Evolutionary conservation across 2,888 invertebrate genomes (phyloP).

Genomic region (Cosmia trapezina): DNA sequence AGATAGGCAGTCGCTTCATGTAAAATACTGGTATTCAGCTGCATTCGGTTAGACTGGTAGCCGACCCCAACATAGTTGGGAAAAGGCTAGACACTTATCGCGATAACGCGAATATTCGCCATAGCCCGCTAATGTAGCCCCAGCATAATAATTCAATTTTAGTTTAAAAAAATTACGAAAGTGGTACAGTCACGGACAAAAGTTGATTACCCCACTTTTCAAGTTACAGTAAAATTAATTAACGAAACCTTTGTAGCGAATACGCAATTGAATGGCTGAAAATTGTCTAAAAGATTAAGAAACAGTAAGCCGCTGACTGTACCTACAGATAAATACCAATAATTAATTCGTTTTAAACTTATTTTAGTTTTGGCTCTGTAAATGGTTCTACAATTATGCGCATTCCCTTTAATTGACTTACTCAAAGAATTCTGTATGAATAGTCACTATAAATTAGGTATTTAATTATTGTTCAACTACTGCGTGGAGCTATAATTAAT

Average conservation of each 20-base stretch:
- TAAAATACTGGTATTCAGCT: too few relatives aligned
- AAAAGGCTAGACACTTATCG: too few relatives aligned
- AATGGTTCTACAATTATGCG: not conserved
- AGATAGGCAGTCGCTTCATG: too few relatives aligned
- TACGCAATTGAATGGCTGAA: not conserved
- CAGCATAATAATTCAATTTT: too few relatives aligned
- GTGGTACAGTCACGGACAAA: not conserved
- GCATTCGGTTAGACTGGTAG: too few relatives aligned
- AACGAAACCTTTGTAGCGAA: not conserved
- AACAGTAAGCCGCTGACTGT: not conserved
- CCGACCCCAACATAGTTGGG: too few relatives aligned
- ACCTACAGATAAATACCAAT: not conserved
- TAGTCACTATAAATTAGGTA: not conserved
- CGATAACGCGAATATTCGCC: too few relatives aligned
- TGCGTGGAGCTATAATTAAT: slow-evolving; percentile 10
- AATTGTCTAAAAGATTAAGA: not conserved
- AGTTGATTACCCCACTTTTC: not conserved
- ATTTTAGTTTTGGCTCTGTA: not conserved
- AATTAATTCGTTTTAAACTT: too few relatives aligned
- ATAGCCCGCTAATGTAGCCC: too few relatives aligned
- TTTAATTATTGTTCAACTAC: slow-evolving; percentile 31
- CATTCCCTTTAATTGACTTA: slow-evolving; percentile 2
- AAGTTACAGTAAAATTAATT: not conserved
- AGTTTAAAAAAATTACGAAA: not conserved
- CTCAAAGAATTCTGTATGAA: slow-evolving; percentile 20